Conservation (phyloP, 2,797 vertebrate species). For the Nasua narica region DNA sequence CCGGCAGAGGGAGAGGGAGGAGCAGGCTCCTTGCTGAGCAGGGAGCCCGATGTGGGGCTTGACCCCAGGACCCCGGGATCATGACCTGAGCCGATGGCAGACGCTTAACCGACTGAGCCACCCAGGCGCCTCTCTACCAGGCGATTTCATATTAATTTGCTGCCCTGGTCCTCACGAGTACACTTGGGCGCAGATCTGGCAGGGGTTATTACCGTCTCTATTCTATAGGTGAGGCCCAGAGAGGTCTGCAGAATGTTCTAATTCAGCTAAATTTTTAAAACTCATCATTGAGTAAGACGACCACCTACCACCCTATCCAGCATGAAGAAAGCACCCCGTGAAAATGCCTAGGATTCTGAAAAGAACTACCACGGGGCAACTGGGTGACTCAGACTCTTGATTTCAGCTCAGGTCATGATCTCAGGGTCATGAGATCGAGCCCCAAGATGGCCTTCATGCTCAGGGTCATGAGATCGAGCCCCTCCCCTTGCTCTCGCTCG, state of each 20-base stretch:
- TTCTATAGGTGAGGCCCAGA: neutral
- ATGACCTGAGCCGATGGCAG: no score
- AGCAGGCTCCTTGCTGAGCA: no score
- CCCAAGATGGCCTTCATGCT: no score
- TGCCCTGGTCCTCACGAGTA: neutral
- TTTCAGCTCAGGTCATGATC: neutral
- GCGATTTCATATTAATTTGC: neutral
- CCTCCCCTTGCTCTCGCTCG: no score
- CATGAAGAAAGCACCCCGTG: neutral
- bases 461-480: no score
- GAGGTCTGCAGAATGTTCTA: neutral
- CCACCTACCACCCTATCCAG: neutral
- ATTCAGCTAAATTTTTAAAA: neutral
- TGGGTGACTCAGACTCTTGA: neutral
- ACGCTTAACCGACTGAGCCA: no score
- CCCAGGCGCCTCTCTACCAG: neutral
- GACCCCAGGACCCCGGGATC: no score
- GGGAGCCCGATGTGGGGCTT: no score
- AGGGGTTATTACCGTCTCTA: neutral
- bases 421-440: no score
- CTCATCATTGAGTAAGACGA: neutral
- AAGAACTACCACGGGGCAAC: neutral
- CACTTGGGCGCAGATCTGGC: neutral
- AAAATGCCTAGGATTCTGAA: neutral
- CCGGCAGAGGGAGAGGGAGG: no score